phyloP scores from a whole-genome alignment of 2,888 invertebrate genomes.

The Diabrotica balteata region DNA sequence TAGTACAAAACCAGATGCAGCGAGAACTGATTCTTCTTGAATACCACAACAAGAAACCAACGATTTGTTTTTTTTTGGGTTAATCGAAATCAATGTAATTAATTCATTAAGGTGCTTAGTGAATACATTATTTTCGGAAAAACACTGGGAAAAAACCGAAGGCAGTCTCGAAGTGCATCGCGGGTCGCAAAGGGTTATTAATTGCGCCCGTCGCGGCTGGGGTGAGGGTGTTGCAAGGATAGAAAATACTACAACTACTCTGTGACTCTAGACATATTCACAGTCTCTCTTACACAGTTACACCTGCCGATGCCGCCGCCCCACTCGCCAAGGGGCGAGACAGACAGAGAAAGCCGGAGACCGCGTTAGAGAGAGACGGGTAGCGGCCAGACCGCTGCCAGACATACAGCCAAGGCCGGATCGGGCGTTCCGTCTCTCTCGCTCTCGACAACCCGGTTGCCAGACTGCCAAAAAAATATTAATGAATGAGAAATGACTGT shows the following conservation, averaged over 20 bases:
- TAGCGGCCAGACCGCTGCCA: conserved; percentile 50
- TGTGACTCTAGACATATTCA: conserved; percentile 21
- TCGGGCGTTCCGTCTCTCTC: conserved; percentile 26
- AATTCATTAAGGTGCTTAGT: no score
- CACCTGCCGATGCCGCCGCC: conserved; percentile 9
- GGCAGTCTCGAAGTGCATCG: conserved; percentile 14
- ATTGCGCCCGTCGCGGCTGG: conserved; percentile 33
- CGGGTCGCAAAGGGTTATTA: conserved; percentile 37
- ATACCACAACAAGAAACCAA: no score
- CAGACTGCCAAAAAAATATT: conserved; percentile 7
- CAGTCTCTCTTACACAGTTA: conserved; percentile 29
- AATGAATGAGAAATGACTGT: background rate
- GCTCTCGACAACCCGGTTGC: conserved; percentile 6
- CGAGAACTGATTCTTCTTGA: no score
- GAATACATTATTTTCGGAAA: no score
- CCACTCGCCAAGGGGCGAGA: conserved; percentile 31
- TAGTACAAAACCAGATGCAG: no score
- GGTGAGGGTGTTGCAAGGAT: conserved; percentile 12
- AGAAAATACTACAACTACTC: conserved; percentile 10
- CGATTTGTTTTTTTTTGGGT: no score
- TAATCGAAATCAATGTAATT: no score
- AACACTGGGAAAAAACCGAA: background rate
- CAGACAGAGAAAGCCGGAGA: conserved; percentile 19
- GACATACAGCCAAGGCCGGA: conserved; percentile 50
- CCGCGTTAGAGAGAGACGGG: conserved; percentile 15